Base-by-base conservation (phyloP, 2,113 vertebrate species). In the Microtus richardsoni region DNA sequence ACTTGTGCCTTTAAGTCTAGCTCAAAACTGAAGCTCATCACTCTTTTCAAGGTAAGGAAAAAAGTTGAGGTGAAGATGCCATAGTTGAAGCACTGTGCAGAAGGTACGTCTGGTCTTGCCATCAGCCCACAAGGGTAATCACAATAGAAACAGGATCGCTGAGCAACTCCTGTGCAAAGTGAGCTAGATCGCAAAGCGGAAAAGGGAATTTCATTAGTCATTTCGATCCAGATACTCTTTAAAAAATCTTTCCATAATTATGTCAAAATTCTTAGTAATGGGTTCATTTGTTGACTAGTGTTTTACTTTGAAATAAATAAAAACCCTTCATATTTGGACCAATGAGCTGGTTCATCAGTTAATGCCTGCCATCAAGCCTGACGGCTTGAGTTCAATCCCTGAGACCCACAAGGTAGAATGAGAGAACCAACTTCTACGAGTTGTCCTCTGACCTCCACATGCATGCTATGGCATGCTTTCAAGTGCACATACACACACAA, bases 221-320 rank as follows among this genome's bases (percentile, higher is more conserved):
- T 82, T 89, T 87, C 60, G 64, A 8, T 49, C 85, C 1, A 85
- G 22, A 71, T 41, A 86, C 6, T 83, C 58, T 83, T 88, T 36
- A 49, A 94, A 97, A 93, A 79, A 89, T 24, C 54, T 89, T 97
- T 90, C 58, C 41, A 66, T 78, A 94, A 49, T 78, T 91, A 77
- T 84, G 78, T 93, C 64, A 49, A 66, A 92, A 95, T 94, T 91
- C 52, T 49, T 66, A 78, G 19, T 77, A 73, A 64, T 70, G 83
- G 7, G 58, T 60, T 68, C 17, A 88, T 74, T 58, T 86, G 10
- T 68, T 73, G 36, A 74, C 74, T 41, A 66, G 13, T 49, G 2
- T 17, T 54, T 70, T 41, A 90, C 12, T 88, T 86, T 88, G n/a
- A 94, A 75, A 30, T 73, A 84, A 70, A 60, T 84, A 80, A 79